Evolutionary conservation across 2,888 invertebrate species (phyloP).

Genomic region (Cephus sareptanus): DNA sequence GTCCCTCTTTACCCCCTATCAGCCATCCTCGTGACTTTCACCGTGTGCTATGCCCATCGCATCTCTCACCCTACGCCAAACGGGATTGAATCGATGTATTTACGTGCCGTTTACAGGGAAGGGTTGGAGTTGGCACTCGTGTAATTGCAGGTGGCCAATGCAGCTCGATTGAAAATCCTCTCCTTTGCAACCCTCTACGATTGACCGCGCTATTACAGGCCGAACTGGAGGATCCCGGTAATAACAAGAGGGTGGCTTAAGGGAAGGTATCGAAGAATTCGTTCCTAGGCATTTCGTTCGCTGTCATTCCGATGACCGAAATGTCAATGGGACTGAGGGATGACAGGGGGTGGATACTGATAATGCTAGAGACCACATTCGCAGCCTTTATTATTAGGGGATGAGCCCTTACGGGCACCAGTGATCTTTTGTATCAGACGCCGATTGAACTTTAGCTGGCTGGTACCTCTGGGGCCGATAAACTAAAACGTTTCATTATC

Average conservation of each 20-base stretch:
- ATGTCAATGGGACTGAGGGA: background rate
- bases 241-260: no score
- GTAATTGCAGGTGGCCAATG: slow-evolving; percentile 55
- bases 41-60: background rate
- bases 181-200: background rate
- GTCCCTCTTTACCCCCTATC: slow-evolving; percentile 10
- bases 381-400: slow-evolving; percentile 4
- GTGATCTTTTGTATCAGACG: slow-evolving; percentile 32
- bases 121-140: slow-evolving; percentile 58
- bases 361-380: slow-evolving; percentile 28
- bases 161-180: slow-evolving; percentile 41
- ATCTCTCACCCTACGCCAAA: slow-evolving; percentile 50
- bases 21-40: background rate
- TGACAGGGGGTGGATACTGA: background rate
- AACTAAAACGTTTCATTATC: slow-evolving; percentile 55
- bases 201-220: no score
- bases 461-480: slow-evolving; percentile 49
- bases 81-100: slow-evolving; percentile 67
- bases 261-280: no score
- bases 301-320: background rate
- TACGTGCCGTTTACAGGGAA: slow-evolving; percentile 63
- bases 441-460: slow-evolving; percentile 44
- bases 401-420: background rate
- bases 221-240: no score
- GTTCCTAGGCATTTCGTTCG: no score